Percentiles rank a stretch among this genome's conserved stretches.
Conservation (phyloP, 2,113 vertebrate genomes). For the Oenanthe melanoleuca region DNA sequence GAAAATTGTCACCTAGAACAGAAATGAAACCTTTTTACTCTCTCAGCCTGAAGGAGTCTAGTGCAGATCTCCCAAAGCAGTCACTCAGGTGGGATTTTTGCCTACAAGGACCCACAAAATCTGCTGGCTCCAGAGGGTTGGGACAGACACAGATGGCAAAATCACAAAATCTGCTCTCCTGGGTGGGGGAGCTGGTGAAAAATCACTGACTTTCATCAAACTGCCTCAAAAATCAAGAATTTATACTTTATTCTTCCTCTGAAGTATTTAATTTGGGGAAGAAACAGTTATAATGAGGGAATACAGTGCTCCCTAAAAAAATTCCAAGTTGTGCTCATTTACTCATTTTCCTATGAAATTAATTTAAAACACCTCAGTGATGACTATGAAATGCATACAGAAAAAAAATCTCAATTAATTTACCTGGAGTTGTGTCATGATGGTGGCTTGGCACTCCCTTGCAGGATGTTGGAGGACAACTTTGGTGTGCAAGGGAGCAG, state of each 20-base stretch:
- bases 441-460: fast-evolving
- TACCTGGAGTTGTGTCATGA: background rate
- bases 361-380: background rate
- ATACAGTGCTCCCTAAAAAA: background rate
- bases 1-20: background rate
- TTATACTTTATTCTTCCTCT: background rate
- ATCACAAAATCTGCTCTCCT: background rate
- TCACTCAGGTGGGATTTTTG: background rate
- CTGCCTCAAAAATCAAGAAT: background rate
- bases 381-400: fast-evolving
- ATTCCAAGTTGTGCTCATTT: background rate
- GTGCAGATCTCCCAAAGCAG: background rate
- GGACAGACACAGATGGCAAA: background rate
- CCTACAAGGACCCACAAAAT: fast-evolving
- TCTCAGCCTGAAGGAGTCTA: background rate
- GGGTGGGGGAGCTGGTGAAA: background rate
- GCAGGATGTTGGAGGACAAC: background rate
- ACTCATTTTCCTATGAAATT: background rate
- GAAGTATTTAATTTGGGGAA: background rate
- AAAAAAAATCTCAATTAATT: background rate
- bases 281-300: background rate
- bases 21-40: background rate
- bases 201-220: background rate
- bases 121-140: background rate
- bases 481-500: background rate